Percentiles rank a stretch among this genome's conserved stretches.
phyloP scores from a whole-genome alignment of 2,888 invertebrate species.

The Bombylius major region DNA sequence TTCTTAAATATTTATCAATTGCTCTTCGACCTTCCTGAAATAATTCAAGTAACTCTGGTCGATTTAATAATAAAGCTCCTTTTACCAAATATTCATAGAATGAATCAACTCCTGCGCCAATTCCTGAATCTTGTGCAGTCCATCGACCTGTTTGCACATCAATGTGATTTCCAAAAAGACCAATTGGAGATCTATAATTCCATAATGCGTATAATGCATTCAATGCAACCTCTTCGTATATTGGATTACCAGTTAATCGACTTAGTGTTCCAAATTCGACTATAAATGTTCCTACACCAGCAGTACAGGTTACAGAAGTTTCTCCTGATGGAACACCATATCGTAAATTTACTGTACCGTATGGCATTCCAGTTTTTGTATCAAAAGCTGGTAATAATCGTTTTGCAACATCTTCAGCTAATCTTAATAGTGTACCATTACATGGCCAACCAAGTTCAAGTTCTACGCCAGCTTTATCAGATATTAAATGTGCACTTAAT shows the following conservation, averaged over 20 bases:
- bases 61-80: constrained; percentile 80
- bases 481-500: constrained; percentile 88
- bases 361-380: constrained; percentile 90
- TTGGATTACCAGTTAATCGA: constrained; percentile 81
- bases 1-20: constrained; percentile 75
- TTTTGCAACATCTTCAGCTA: constrained; percentile 92
- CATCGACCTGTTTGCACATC: constrained; percentile 89
- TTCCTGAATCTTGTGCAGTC: constrained; percentile 97
- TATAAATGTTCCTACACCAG: constrained; percentile 94
- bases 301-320: constrained; percentile 94
- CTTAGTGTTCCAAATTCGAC: constrained; percentile 93
- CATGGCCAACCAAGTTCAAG: constrained; percentile 96
- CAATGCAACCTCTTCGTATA: constrained; percentile 90
- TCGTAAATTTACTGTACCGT: constrained; percentile 88
- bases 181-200: constrained; percentile 73
- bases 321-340: constrained; percentile 89
- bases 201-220: constrained; percentile 83
- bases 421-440: constrained; percentile 77
- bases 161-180: constrained; percentile 92
- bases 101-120: constrained; percentile 92
- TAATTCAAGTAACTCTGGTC: constrained; percentile 82
- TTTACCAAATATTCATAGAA: constrained; percentile 98
- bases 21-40: constrained; percentile 66
- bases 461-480: constrained; percentile 64
- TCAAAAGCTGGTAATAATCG: constrained; percentile 83